Evolutionary conservation across 2,888 invertebrate genomes (phyloP).

Genomic region (Silvanus unidentatus): DNA sequence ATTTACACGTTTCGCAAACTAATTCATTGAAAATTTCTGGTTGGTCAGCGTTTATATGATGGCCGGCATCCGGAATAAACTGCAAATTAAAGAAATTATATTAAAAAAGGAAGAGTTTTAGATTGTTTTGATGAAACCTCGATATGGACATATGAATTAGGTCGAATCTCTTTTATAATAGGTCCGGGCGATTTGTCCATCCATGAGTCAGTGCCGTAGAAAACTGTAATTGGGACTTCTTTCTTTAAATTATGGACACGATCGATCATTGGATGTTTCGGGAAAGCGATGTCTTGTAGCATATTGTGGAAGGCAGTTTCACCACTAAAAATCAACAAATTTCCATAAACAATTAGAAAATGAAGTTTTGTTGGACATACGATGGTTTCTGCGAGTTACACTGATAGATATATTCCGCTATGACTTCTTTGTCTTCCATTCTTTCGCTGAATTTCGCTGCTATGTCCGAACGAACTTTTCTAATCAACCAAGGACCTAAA

Average conservation of each 20-base stretch:
- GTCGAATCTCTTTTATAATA: slow-evolving; percentile 64
- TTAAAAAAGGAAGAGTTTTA: slow-evolving; percentile 2
- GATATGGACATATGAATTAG: slow-evolving; percentile 66
- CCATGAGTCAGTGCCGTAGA: slow-evolving; percentile 94
- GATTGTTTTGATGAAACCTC: slow-evolving; percentile 53
- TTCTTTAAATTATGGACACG: slow-evolving; percentile 64
- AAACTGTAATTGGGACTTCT: slow-evolving; percentile 76
- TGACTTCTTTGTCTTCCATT: slow-evolving; percentile 63
- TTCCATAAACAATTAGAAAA: too few species aligned
- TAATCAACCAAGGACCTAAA: slow-evolving; percentile 79
- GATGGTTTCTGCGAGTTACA: slow-evolving; percentile 91
- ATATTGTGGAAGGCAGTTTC: slow-evolving; percentile 88
- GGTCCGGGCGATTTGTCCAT: slow-evolving; percentile 80
- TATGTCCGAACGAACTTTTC: slow-evolving; percentile 83
- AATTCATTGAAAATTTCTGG: slow-evolving; percentile 79
- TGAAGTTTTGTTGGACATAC: slow-evolving; percentile 50
- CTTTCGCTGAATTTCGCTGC: slow-evolving; percentile 69
- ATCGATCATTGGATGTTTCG: slow-evolving; percentile 89
- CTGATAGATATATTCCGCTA: slow-evolving; percentile 91
- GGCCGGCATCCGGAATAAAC: slow-evolving; percentile 84
- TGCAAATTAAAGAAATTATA: slow-evolving; percentile 47
- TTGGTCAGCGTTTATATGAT: slow-evolving; percentile 92
- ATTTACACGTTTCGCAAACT: slow-evolving; percentile 64
- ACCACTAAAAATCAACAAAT: slow-evolving; percentile 58
- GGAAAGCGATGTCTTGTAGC: slow-evolving; percentile 88